Evolutionary conservation across 1,140 invertebrate genomes (phyloP).

Genomic region (Panagrolaimus sp.): DNA sequence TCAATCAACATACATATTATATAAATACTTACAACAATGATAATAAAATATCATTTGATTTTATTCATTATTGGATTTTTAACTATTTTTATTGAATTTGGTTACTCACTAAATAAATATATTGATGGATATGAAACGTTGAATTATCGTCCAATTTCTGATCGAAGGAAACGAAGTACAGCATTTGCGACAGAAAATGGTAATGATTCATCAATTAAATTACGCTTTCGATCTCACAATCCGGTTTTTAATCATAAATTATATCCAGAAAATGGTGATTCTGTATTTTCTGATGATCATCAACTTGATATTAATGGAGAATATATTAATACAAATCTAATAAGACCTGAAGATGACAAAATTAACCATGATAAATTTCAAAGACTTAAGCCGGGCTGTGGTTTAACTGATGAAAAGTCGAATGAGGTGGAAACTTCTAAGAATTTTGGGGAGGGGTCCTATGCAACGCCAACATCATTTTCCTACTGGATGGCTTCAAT

Average conservation of each 20-base stretch:
- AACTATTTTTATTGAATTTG: too few relatives aligned
- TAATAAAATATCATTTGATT: too few relatives aligned
- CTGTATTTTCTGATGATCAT: conserved; percentile 49
- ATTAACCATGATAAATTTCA: conserved; percentile 77
- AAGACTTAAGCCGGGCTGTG: conserved; percentile 67
- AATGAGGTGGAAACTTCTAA: not conserved
- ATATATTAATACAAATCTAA: conserved; percentile 21
- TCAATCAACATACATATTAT: too few relatives aligned
- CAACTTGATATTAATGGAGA: conserved; percentile 51
- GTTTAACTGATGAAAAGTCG: conserved; percentile 64
- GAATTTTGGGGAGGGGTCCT: not conserved
- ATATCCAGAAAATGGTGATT: conserved; percentile 37
- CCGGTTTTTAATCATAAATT: conserved; percentile 57
- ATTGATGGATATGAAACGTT: conserved; percentile 84
- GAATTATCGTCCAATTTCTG: conserved; percentile 69
- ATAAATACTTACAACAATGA: too few relatives aligned
- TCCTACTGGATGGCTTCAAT: too few relatives aligned
- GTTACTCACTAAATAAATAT: conserved; percentile 73
- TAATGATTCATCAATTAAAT: conserved; percentile 65
- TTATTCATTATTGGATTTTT: too few relatives aligned
- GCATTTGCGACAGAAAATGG: too few relatives aligned
- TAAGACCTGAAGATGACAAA: conserved; percentile 71
- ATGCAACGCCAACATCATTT: conserved; percentile 11
- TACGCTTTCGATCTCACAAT: conserved; percentile 74
- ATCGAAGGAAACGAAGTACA: conserved; percentile 66